Base-by-base conservation (phyloP, 2,888 invertebrate species). In the Eilema griseolum region DNA sequence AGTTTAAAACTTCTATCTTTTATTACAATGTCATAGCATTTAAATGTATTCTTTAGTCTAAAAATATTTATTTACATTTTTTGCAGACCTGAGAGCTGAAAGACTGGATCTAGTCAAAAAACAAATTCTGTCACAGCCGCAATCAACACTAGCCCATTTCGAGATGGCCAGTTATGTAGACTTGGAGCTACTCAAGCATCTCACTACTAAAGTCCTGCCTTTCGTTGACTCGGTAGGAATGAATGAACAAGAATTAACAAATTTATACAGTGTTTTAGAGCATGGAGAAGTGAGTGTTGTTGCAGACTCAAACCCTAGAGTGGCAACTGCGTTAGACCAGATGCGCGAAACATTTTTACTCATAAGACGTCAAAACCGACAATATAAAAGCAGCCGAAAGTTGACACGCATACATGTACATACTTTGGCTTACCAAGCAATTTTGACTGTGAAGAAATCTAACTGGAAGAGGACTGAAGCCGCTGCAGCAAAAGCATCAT, bases 151-250 rank as follows among this genome's bases (percentile, higher is more conserved):
- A 77, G 95, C 97, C 62, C 98, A 98, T 88, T 98, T 98, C 88
- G 98, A 98, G 90, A 97, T 98, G 97, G 98, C 98, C 7, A 98
- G 98, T 65, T 98, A 97, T 83, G 97, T 97, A 0, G 98, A 98
- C 85, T 94, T 97, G 67, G 95, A 96, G 61, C 92, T 98, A 14
- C 89, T 98, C 14, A 92, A 95, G 69, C 96, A 97, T 63, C 90
- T 98, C 0, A 96, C 96, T 0, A 95, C 96, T 7, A 95, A 96
- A 79, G 96, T 98, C 0, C 93, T 98, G 74, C 97, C 97, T 0
- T 97, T 96, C 85, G 96, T 97, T 0, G 98, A 98, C 87, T 98
- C 98, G 0, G 93, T 98, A 5, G 98, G 98, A 4, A 98, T 98
- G 98, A 98, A 98, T 85, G 98, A 98, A 86, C 98, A 98, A 91